Evolutionary conservation across 92 coral and sea anemone species (phyloP).

Genomic region (Zoanthus gigantus): DNA sequence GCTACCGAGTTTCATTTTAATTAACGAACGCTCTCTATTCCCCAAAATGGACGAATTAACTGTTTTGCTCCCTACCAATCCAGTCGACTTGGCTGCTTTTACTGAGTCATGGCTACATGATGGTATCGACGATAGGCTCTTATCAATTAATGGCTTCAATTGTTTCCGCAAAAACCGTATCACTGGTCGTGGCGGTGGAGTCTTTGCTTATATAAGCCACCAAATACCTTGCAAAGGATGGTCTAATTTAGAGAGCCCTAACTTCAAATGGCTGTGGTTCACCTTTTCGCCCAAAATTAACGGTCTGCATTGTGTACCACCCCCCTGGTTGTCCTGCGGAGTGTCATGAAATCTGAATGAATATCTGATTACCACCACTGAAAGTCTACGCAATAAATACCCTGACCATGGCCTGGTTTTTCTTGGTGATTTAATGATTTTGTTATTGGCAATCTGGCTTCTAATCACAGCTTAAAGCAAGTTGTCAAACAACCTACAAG

Average conservation of each 20-base stretch:
- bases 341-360: conserved; percentile 41
- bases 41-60: conserved; percentile 52
- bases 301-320: conserved; percentile 62
- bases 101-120: conserved; percentile 65
- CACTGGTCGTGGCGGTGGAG: conserved; percentile 65
- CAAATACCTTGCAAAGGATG: conserved; percentile 40
- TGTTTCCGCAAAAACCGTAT: conserved; percentile 48
- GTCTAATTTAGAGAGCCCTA: conserved; percentile 37
- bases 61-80: conserved; percentile 18
- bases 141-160: conserved; percentile 54
- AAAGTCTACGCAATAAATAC: conserved; percentile 16
- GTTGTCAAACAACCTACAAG: conserved; percentile 61
- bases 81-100: conserved; percentile 52
- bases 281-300: conserved; percentile 54
- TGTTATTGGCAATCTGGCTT: background rate
- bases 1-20: conserved; percentile 40
- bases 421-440: conserved; percentile 47
- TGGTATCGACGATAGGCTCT: conserved; percentile 49
- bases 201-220: conserved; percentile 44
- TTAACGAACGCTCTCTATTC: conserved; percentile 50
- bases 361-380: conserved; percentile 33
- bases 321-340: conserved; percentile 61
- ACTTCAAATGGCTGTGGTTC: conserved; percentile 53
- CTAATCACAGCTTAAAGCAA: conserved; percentile 17
- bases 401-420: conserved; percentile 36